Percentiles rank a stretch among this genome's conserved stretches.
These are phyloP conservation scores for Arrhopalites spinosus DNA, from an alignment of 2,888 invertebrate genomes.

Conservation along the genomic window DNA sequence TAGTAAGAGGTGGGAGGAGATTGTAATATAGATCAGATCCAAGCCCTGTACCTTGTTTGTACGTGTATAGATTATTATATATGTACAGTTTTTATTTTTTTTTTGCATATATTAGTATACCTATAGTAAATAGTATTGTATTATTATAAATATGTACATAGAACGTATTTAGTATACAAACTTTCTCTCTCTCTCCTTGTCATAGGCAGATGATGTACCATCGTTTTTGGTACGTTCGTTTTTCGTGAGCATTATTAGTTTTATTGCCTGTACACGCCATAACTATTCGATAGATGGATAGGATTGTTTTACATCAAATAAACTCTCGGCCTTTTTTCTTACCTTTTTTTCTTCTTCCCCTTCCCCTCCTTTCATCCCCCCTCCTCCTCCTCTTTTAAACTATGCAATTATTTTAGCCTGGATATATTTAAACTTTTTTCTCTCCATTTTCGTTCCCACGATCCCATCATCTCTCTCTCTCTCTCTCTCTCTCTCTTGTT, in stretches of 20 bases:
- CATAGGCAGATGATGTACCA: neutral
- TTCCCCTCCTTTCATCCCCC: neutral
- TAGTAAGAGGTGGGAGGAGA: constrained; percentile 12
- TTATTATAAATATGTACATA: neutral
- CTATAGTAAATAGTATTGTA: neutral
- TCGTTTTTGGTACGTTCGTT: neutral
- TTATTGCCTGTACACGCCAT: constrained; percentile 7
- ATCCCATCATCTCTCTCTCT: neutral
- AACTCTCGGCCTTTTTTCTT: neutral
- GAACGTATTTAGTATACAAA: no score
- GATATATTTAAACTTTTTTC: no score
- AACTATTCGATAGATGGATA: constrained; percentile 1
- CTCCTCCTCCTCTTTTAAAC: neutral
- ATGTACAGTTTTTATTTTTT: no score
- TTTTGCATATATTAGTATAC: neutral
- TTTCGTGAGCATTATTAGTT: neutral
- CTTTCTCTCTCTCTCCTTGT: no score
- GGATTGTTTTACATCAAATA: constrained; percentile 8
- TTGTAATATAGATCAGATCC: constrained; percentile 5
- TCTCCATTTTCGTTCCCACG: neutral
- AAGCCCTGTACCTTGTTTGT: no score
- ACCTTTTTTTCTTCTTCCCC: neutral
- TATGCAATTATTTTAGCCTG: no score
- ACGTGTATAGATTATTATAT: no score
- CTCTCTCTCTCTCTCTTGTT: neutral